phyloP scores from a whole-genome alignment of 35 echinoderm and acorn worm species.

The Ophiothrix spiculata region DNA sequence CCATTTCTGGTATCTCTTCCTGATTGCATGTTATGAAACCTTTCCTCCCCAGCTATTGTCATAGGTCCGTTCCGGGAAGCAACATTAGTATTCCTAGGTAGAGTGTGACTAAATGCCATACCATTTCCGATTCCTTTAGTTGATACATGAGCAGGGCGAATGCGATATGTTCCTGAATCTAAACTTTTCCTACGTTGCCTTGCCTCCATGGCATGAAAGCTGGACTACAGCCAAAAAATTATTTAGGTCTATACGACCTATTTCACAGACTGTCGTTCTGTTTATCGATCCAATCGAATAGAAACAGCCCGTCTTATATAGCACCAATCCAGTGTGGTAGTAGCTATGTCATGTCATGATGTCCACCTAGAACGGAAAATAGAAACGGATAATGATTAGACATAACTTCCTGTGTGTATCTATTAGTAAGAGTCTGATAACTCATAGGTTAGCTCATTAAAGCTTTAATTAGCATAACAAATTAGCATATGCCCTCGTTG shows the following conservation, averaged over 20 bases:
- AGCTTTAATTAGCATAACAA: not conserved
- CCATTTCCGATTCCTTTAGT: not conserved
- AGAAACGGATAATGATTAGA: slow-evolving; percentile 6
- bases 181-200: not conserved
- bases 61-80: not conserved
- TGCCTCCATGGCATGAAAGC: not conserved
- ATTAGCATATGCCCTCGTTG: not conserved
- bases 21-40: not conserved
- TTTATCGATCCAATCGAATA: not conserved
- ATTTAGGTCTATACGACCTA: not conserved
- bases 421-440: not conserved
- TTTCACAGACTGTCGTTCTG: not conserved
- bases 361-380: not conserved
- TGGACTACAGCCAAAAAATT: not conserved
- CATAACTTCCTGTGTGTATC: not conserved
- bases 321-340: not conserved
- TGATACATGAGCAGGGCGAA: not conserved
- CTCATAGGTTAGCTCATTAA: not conserved
- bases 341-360: slow-evolving; percentile 2
- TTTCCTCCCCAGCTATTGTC: not conserved
- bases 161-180: not conserved
- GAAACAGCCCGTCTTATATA: not conserved
- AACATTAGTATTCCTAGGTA: not conserved
- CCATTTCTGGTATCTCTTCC: not conserved
- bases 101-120: not conserved